Evolutionary conservation across 2,797 vertebrate genomes (phyloP).

Genomic region (Ctenochaetus hawaiiensis): DNA sequence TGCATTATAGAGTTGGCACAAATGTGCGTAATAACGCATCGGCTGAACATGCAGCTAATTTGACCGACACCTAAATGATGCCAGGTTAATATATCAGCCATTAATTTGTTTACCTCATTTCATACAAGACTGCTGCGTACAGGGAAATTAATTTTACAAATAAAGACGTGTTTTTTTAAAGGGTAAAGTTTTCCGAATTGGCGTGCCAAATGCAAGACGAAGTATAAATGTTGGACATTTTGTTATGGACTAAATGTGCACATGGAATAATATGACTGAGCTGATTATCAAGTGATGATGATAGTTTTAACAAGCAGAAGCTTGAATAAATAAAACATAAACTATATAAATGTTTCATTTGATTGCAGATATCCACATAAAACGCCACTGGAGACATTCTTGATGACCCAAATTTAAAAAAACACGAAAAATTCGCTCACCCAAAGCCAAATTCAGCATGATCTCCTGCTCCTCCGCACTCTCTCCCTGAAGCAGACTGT

Average conservation of each 20-base stretch:
- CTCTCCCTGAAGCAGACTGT: slow-evolving; percentile 86
- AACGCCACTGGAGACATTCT: too few species aligned
- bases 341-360: too few species aligned
- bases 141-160: background rate
- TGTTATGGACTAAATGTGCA: background rate
- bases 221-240: too few species aligned
- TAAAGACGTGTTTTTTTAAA: background rate
- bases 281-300: too few species aligned
- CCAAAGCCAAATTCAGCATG: slow-evolving; percentile 91
- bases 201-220: background rate
- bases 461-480: slow-evolving; percentile 88
- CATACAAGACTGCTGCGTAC: background rate
- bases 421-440: slow-evolving; percentile 69
- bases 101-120: too few species aligned
- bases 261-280: too few species aligned
- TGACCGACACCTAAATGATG: background rate
- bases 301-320: too few species aligned
- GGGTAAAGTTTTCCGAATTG: background rate
- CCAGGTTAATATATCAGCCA: background rate
- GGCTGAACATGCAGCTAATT: background rate
- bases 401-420: background rate
- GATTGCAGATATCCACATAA: too few species aligned
- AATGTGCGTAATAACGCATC: slow-evolving; percentile 51
- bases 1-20: slow-evolving; percentile 13
- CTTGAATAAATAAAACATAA: background rate